Evolutionary conservation across 2,888 invertebrate genomes (phyloP).

Genomic region (Phrixothrix hirtus): DNA sequence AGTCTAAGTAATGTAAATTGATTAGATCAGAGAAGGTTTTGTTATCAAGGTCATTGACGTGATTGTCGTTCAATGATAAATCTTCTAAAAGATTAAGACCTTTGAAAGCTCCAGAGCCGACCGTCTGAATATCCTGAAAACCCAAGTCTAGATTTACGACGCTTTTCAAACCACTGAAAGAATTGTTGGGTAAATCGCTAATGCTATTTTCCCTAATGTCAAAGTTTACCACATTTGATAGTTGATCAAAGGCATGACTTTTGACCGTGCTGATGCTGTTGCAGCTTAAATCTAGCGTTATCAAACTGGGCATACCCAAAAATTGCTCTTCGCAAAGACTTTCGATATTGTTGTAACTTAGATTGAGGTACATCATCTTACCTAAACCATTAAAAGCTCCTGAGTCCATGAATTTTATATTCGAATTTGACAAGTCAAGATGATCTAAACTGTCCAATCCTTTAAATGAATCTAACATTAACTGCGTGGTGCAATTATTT

Average conservation of each 20-base stretch:
- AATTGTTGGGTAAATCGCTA: background rate
- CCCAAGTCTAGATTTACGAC: background rate
- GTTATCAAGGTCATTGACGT: background rate
- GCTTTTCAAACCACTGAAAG: background rate
- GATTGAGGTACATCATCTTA: background rate
- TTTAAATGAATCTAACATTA: background rate
- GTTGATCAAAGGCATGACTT: background rate
- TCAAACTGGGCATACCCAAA: conserved; percentile 3
- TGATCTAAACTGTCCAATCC: background rate
- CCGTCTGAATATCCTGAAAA: background rate
- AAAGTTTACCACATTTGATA: background rate
- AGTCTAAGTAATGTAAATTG: background rate
- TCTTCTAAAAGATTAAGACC: background rate
- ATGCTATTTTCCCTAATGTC: background rate
- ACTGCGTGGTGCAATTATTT: background rate
- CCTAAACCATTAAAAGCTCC: background rate
- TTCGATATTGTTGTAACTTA: conserved; percentile 9
- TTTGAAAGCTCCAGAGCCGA: background rate
- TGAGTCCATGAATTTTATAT: background rate
- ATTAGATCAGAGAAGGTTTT: background rate
- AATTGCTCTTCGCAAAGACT: background rate
- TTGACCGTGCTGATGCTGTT: background rate
- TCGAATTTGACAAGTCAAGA: background rate
- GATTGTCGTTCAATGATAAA: background rate
- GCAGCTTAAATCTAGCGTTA: conserved; percentile 9